These are phyloP conservation scores for Chrysomela aeneicollis DNA, from an alignment of 2,888 invertebrate species.

Conservation along the genomic window DNA sequence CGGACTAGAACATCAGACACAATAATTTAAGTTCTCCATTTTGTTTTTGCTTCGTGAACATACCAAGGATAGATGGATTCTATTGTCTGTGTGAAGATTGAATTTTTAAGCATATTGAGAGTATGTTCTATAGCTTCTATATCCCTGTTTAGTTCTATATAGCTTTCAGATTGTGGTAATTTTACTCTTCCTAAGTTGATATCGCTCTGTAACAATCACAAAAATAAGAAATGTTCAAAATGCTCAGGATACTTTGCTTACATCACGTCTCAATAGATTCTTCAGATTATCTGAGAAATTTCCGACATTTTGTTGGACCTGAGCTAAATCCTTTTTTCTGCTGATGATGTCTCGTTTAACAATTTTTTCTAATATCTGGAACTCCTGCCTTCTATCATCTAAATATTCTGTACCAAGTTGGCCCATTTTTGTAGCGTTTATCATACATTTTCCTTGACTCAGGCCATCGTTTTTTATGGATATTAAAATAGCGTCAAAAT, in stretches of 20 bases:
- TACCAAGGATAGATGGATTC: constrained; percentile 62
- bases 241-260: constrained; percentile 42
- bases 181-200: constrained; percentile 50
- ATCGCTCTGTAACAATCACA: constrained; percentile 50
- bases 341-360: constrained; percentile 72
- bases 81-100: constrained; percentile 59
- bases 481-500: constrained; percentile 70
- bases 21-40: too few species aligned
- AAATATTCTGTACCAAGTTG: constrained; percentile 73
- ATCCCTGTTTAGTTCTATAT: constrained; percentile 53
- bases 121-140: constrained; percentile 57
- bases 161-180: constrained; percentile 47
- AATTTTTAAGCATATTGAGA: constrained; percentile 58
- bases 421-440: constrained; percentile 71
- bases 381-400: constrained; percentile 70
- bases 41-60: constrained; percentile 10
- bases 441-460: constrained; percentile 69
- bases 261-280: constrained; percentile 61
- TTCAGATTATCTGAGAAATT: constrained; percentile 60
- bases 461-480: constrained; percentile 67
- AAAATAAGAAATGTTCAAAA: neutral
- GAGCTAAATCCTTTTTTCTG: constrained; percentile 66
- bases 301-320: constrained; percentile 60
- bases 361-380: constrained; percentile 66
- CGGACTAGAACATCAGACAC: too few species aligned